Conservation (phyloP, 2,888 invertebrate species). For the Aethes cnicana region DNA sequence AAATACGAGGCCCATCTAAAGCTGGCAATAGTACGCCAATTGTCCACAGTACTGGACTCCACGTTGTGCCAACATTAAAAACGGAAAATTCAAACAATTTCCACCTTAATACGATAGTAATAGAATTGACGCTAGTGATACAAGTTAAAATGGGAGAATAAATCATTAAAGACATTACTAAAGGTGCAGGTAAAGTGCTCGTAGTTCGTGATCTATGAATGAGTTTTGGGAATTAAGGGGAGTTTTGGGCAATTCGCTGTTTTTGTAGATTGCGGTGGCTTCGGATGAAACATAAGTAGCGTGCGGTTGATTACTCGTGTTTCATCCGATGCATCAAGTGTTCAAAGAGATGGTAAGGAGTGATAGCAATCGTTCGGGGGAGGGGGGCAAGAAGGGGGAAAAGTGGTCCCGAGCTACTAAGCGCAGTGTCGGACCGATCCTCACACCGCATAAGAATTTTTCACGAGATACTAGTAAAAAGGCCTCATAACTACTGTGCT, state of each 20-base stretch:
- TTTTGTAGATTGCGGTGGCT: conserved; percentile 20
- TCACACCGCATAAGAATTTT: too few species aligned
- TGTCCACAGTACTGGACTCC: conserved; percentile 52
- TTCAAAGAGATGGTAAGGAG: too few species aligned
- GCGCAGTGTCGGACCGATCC: too few species aligned
- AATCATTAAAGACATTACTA: conserved; percentile 54
- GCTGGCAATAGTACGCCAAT: conserved; percentile 64
- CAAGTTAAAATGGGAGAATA: conserved; percentile 35
- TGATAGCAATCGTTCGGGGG: too few species aligned
- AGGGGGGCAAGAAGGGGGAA: too few species aligned
- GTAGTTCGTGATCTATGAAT: conserved; percentile 69
- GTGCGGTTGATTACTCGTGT: too few species aligned
- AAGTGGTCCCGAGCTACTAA: too few species aligned
- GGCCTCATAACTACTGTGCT: too few species aligned
- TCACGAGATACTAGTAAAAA: too few species aligned
- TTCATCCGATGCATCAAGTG: too few species aligned
- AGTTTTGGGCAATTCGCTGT: conserved; percentile 32
- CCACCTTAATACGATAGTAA: conserved; percentile 27
- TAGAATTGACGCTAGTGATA: conserved; percentile 29
- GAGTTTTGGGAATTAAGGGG: conserved; percentile 57
- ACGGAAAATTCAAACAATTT: conserved; percentile 24
- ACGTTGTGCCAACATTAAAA: conserved; percentile 1
- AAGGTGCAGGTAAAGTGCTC: conserved; percentile 49
- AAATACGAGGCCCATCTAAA: conserved; percentile 58
- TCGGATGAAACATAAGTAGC: too few species aligned